Conservation (phyloP, 2,888 invertebrate species). For the Cephus sareptanus region DNA sequence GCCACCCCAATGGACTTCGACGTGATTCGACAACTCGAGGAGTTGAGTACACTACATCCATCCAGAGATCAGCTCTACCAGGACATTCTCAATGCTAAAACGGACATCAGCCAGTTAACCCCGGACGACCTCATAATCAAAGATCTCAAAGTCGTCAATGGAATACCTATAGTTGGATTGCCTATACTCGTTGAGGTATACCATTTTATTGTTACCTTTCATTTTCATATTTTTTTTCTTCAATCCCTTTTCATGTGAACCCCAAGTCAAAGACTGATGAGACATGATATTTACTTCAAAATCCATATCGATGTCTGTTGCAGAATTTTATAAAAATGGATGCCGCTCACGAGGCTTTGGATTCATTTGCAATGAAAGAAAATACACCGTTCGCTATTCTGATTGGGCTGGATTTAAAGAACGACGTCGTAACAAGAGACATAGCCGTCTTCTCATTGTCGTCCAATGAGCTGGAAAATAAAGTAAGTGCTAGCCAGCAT, state of each 20-base stretch:
- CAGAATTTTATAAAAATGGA: constrained; percentile 70
- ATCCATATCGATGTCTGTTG: constrained; percentile 15
- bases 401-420: constrained; percentile 73
- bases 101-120: constrained; percentile 74
- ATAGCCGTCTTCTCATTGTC: constrained; percentile 68
- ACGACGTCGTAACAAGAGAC: constrained; percentile 70
- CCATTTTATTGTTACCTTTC: constrained; percentile 4
- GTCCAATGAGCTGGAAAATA: constrained; percentile 44
- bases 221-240: neutral
- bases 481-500: constrained; percentile 44
- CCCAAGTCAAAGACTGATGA: neutral
- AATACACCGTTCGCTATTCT: constrained; percentile 69
- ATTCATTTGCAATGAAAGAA: constrained; percentile 66
- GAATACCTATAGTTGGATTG: constrained; percentile 71
- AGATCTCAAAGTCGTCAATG: constrained; percentile 78
- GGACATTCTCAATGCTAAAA: constrained; percentile 73
- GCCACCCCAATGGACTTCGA: constrained; percentile 75
- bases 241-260: neutral
- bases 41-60: constrained; percentile 62
- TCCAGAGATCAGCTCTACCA: constrained; percentile 64
- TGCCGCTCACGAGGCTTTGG: constrained; percentile 67
- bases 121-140: constrained; percentile 77
- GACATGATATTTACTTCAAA: neutral
- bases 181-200: constrained; percentile 75
- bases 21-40: constrained; percentile 71